These are phyloP conservation scores for Molorchus minor DNA, from an alignment of 2,888 invertebrate species.

Conservation along the genomic window DNA sequence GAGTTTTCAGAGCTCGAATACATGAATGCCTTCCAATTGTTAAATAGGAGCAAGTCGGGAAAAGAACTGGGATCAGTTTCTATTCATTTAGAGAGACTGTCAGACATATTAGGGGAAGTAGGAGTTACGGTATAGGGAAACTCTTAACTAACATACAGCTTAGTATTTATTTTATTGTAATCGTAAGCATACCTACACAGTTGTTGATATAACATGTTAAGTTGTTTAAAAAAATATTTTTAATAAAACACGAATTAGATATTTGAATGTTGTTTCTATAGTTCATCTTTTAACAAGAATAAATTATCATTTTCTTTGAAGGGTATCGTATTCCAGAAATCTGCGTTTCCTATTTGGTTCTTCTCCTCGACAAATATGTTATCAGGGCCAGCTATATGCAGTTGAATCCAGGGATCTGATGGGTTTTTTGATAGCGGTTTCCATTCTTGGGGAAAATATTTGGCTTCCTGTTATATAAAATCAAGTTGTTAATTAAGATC, in stretches of 20 bases:
- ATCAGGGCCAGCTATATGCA: conserved; percentile 33
- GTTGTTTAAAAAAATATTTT: conserved; percentile 32
- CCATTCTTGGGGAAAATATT: conserved; percentile 35
- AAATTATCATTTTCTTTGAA: conserved; percentile 69
- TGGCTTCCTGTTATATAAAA: no score
- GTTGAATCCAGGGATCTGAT: conserved; percentile 33
- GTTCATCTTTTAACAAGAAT: conserved; percentile 32
- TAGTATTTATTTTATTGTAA: conserved; percentile 30
- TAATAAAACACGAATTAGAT: conserved; percentile 28
- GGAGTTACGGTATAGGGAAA: no score
- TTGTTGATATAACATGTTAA: conserved; percentile 32
- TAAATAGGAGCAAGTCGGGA: conserved; percentile 69
- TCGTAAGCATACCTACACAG: conserved; percentile 11
- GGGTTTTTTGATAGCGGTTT: conserved; percentile 38
- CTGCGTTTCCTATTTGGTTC: conserved; percentile 66
- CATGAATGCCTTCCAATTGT: conserved; percentile 83
- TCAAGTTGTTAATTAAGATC: no score
- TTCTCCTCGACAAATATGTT: conserved; percentile 55
- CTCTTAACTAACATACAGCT: conserved; percentile 26
- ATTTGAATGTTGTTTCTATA: background rate
- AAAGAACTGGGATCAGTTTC: conserved; percentile 69
- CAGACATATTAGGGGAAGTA: conserved; percentile 85
- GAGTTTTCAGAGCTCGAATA: conserved; percentile 90
- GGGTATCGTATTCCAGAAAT: conserved; percentile 71
- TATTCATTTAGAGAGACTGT: conserved; percentile 79